phyloP scores from a whole-genome alignment of 1,140 invertebrate species.

The Yoshiicerus persimilis region DNA sequence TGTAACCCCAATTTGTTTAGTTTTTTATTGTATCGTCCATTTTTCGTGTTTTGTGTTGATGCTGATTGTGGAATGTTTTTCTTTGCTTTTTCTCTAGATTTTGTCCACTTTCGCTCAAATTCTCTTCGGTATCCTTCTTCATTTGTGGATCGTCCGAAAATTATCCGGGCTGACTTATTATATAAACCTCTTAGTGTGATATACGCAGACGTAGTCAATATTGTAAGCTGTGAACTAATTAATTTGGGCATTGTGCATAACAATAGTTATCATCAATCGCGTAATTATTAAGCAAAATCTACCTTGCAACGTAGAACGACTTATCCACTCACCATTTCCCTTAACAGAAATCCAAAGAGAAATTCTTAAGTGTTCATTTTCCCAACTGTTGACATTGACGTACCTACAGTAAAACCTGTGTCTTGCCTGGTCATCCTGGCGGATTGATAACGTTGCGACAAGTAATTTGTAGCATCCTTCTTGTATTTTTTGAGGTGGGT shows the following conservation, averaged over 20 bases:
- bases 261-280: too few relatives aligned
- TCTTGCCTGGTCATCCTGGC: neutral
- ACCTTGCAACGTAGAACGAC: neutral
- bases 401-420: neutral
- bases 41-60: neutral
- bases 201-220: too few relatives aligned
- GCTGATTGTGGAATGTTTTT: neutral
- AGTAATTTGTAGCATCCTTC: neutral
- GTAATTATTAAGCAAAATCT: too few relatives aligned
- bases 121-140: neutral
- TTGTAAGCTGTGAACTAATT: too few relatives aligned
- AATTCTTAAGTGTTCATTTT: neutral
- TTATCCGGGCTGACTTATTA: neutral
- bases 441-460: neutral
- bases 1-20: neutral
- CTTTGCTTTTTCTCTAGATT: neutral
- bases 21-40: neutral
- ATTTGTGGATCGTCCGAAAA: neutral
- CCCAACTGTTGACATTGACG: too few relatives aligned
- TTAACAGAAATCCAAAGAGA: neutral
- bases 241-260: too few relatives aligned
- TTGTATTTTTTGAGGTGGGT: neutral
- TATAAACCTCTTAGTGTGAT: too few relatives aligned
- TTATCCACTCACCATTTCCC: neutral
- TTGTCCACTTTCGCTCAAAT: neutral